Conservation (phyloP, 2,113 vertebrate species). For the Halichoerus grypus region DNA sequence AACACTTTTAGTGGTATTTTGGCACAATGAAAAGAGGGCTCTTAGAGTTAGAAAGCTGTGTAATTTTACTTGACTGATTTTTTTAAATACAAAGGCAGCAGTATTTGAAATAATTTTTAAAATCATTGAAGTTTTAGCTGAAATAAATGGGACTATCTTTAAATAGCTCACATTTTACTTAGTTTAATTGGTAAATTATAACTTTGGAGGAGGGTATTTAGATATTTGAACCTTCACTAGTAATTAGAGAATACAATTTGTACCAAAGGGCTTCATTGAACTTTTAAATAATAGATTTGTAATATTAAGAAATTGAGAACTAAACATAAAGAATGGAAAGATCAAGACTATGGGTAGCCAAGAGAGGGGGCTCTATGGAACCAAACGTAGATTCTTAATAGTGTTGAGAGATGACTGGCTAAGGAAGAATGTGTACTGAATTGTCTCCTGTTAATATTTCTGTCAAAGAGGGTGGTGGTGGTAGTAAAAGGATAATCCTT, state of each 20-base stretch:
- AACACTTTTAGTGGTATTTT: conserved; percentile 3
- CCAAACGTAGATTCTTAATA: background rate
- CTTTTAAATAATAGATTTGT: conserved; percentile 11
- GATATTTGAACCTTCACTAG: conserved; percentile 11
- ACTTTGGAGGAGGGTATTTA: conserved; percentile 21
- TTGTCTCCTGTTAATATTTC: background rate
- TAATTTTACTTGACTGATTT: background rate
- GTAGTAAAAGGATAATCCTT: background rate
- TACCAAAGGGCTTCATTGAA: background rate
- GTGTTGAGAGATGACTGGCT: background rate
- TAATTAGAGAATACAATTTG: background rate
- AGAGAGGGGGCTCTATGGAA: background rate
- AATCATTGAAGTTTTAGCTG: background rate
- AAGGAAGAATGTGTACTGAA: background rate
- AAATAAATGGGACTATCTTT: background rate
- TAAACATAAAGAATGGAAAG: background rate
- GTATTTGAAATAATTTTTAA: conserved; percentile 34
- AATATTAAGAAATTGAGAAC: background rate
- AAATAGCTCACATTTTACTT: conserved; percentile 17
- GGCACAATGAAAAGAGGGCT: background rate
- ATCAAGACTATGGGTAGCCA: background rate
- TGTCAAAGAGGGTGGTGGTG: background rate
- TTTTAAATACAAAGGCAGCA: background rate
- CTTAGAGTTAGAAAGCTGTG: background rate
- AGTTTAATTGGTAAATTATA: conserved; percentile 44